These are phyloP conservation scores for Acrocephalus arundinaceus DNA, from an alignment of 2,113 vertebrate species.

Conservation along the genomic window DNA sequence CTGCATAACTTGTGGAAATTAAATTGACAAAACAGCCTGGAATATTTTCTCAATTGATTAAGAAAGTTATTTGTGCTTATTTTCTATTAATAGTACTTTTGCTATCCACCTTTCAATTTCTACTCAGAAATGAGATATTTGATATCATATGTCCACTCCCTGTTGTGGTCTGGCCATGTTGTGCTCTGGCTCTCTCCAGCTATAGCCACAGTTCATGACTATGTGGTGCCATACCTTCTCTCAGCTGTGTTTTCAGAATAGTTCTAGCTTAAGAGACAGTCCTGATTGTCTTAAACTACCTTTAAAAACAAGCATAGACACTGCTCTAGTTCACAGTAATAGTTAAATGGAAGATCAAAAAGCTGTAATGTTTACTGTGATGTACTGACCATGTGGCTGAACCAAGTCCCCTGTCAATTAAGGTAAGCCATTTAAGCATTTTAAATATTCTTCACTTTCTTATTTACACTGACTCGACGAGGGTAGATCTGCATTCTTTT, in stretches of 20 bases:
- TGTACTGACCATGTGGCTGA: neutral
- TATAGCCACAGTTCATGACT: neutral
- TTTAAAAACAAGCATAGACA: neutral
- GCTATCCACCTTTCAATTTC: neutral
- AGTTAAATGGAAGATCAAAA: neutral
- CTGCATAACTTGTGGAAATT: neutral
- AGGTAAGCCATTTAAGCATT: neutral
- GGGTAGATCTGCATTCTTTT: neutral
- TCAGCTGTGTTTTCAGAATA: neutral
- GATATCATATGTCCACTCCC: neutral
- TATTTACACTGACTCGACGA: neutral
- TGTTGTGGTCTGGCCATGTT: neutral
- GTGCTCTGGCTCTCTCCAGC: neutral
- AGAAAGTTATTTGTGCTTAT: neutral
- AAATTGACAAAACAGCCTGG: neutral
- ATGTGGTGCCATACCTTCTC: neutral
- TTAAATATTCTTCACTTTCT: neutral
- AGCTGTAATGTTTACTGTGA: neutral
- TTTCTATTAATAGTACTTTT: neutral
- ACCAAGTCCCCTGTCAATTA: neutral
- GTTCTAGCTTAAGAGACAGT: neutral
- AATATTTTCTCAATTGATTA: neutral
- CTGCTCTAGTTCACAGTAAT: neutral
- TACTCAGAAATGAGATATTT: neutral
- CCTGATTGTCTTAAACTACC: neutral